A percentile compares a stretch with the other conserved stretches of the same genome.
These are phyloP conservation scores for Porites divaricata DNA, from an alignment of 92 coral and sea anemone genomes.

Conservation along the genomic window DNA sequence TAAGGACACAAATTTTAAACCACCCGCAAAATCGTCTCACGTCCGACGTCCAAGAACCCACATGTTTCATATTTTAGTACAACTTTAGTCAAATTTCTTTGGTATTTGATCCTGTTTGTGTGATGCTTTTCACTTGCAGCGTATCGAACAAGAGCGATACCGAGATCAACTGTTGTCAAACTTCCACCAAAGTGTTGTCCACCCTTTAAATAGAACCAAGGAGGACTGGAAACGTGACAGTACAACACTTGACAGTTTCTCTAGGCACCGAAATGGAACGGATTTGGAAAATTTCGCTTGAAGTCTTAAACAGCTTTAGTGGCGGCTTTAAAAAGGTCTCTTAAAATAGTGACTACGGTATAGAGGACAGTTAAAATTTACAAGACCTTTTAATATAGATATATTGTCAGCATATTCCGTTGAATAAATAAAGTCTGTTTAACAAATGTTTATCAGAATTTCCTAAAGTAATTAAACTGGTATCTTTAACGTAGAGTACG, in stretches of 20 bases:
- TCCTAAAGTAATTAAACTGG: too few species aligned
- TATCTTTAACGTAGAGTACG: too few species aligned
- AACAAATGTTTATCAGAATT: too few species aligned
- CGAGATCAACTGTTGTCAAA: neutral
- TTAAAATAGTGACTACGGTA: too few species aligned
- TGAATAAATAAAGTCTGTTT: too few species aligned
- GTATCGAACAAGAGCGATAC: conserved; percentile 20
- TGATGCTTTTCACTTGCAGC: neutral
- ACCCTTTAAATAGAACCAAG: conserved; percentile 5
- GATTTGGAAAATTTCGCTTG: neutral
- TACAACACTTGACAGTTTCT: neutral
- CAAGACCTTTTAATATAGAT: too few species aligned
- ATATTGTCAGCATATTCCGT: too few species aligned
- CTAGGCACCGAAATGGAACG: conserved; percentile 2
- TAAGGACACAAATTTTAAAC: too few species aligned
- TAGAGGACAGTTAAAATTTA: too few species aligned
- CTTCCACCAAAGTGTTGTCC: neutral
- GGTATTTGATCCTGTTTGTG: neutral
- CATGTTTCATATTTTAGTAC: neutral
- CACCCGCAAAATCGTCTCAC: too few species aligned
- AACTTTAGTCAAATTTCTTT: neutral
- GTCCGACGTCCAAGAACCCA: too few species aligned
- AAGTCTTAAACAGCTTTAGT: neutral
- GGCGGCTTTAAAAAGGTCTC: too few species aligned
- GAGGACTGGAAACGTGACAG: conserved; percentile 2